These are phyloP conservation scores for Agrypnia vestita DNA, from an alignment of 1,140 invertebrate species.

Conservation along the genomic window DNA sequence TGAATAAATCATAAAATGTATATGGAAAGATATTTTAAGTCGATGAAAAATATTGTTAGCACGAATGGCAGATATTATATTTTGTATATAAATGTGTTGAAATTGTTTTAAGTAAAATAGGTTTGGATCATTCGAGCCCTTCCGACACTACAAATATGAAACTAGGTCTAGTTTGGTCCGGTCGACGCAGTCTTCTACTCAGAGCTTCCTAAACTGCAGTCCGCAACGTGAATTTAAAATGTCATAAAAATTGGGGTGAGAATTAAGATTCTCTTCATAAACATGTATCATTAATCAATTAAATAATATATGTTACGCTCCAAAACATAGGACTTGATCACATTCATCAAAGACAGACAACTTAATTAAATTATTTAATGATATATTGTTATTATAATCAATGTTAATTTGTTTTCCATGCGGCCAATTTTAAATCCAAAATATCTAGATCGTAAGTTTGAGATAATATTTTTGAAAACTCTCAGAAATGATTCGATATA, in stretches of 20 bases:
- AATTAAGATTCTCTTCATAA: no score
- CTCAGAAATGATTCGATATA: background rate
- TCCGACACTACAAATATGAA: background rate
- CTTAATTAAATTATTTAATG: no score
- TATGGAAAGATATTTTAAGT: background rate
- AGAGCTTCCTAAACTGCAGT: no score
- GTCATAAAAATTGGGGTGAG: no score
- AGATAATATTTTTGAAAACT: background rate
- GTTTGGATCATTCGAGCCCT: background rate
- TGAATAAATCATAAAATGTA: background rate
- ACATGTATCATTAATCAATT: no score
- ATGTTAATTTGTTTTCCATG: constrained; percentile 12
- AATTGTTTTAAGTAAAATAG: background rate
- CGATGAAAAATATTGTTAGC: constrained; percentile 2
- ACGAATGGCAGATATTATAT: background rate
- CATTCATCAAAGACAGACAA: no score
- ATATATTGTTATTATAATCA: constrained; percentile 2
- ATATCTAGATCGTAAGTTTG: background rate
- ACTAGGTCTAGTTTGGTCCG: no score
- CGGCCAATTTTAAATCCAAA: constrained; percentile 16
- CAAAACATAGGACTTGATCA: no score
- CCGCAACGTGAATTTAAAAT: no score
- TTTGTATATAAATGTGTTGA: constrained; percentile 1
- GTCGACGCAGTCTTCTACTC: no score
- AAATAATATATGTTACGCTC: no score